Conservation (phyloP, 2,113 vertebrate species). For the Scophthalmus maximus region DNA sequence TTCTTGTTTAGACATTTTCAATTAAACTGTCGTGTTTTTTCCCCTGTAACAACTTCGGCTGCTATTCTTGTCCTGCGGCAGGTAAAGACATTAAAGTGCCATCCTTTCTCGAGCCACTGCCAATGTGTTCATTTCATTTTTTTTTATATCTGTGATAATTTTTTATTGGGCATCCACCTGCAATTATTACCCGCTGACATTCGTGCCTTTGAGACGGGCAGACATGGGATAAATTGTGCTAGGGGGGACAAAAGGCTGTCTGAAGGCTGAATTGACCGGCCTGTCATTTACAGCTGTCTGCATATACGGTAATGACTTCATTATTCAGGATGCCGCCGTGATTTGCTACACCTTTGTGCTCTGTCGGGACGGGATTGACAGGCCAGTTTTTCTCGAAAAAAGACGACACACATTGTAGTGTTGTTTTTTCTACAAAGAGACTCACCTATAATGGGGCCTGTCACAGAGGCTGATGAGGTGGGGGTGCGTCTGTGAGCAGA, state of each 20-base stretch:
- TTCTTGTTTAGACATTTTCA: conserved; percentile 55
- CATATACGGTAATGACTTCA: conserved; percentile 83
- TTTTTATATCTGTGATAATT: conserved; percentile 68
- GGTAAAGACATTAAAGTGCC: conserved; percentile 52
- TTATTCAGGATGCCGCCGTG: conserved; percentile 80
- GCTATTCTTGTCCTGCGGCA: conserved; percentile 29
- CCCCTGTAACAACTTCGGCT: not conserved
- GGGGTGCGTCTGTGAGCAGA: not conserved
- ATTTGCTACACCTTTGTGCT: conserved; percentile 47
- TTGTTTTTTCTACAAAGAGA: conserved; percentile 6
- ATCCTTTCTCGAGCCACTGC: conserved; percentile 25
- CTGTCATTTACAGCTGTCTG: conserved; percentile 85
- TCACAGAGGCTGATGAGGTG: conserved; percentile 31
- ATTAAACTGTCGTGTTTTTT: conserved; percentile 46
- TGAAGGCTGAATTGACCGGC: conserved; percentile 82
- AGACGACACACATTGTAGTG: conserved; percentile 29
- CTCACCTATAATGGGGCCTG: conserved; percentile 19
- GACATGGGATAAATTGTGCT: conserved; percentile 82
- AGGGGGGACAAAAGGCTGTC: conserved; percentile 77
- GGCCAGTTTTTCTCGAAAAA: conserved; percentile 41
- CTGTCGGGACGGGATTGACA: conserved; percentile 61
- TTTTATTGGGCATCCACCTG: conserved; percentile 58
- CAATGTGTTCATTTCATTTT: conserved; percentile 50
- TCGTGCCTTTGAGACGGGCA: conserved; percentile 59
- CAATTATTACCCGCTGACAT: conserved; percentile 70